Percentiles rank a stretch among this genome's conserved stretches.
Conservation (phyloP, 2,797 vertebrate genomes). For the Chrosomus eos region DNA sequence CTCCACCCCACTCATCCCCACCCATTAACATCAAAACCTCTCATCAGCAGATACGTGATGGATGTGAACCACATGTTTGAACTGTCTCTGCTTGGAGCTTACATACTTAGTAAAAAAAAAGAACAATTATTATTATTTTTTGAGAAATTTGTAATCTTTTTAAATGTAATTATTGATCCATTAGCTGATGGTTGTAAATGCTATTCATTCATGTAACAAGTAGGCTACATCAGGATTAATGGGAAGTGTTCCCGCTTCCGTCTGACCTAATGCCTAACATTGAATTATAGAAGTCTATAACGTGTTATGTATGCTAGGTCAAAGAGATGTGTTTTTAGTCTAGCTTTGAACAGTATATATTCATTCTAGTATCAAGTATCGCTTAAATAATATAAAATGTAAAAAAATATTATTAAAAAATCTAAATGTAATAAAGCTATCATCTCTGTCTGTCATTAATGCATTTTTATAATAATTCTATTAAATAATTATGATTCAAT, state of each 20-base stretch:
- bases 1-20: slow-evolving; percentile 37
- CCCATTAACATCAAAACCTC: slow-evolving; percentile 15
- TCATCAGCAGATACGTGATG: background rate
- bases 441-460: background rate
- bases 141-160: background rate
- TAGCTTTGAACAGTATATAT: background rate
- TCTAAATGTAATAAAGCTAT: background rate
- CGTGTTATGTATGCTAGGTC: no score
- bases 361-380: background rate
- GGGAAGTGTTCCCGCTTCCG: no score
- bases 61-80: slow-evolving; percentile 10
- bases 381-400: background rate
- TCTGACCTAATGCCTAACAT: no score
- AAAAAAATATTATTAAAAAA: background rate
- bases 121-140: no score
- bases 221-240: no score
- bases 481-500: background rate
- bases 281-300: no score
- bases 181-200: background rate
- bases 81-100: background rate
- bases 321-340: no score
- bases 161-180: background rate
- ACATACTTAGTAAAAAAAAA: background rate
- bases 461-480: background rate
- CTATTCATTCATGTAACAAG: background rate